Conservation (phyloP, 2,888 invertebrate species). For the Noctua comes region DNA sequence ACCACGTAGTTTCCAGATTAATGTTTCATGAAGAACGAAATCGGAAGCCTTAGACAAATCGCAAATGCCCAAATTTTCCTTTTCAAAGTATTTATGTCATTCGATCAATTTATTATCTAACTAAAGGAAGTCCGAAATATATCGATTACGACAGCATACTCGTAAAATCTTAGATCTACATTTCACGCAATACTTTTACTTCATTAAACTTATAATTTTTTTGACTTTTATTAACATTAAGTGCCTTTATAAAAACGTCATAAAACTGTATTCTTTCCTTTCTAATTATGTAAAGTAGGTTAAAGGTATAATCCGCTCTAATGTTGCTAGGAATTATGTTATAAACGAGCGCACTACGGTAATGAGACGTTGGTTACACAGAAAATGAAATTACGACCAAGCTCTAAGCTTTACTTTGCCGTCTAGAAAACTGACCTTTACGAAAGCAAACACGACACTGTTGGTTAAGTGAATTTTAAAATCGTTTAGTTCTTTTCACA, state of each 20-base stretch:
- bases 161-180: background rate
- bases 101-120: background rate
- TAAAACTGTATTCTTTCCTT: conserved; percentile 5
- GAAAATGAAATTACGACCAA: conserved; percentile 32
- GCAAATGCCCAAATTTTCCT: no score
- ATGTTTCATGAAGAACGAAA: background rate
- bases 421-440: background rate
- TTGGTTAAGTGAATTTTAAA: background rate
- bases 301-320: conserved; percentile 15
- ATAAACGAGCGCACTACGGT: background rate
- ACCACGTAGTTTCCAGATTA: background rate
- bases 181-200: background rate
- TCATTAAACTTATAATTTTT: background rate
- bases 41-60: background rate
- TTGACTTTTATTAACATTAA: background rate
- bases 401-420: background rate
- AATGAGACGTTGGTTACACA: background rate
- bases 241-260: background rate
- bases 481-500: background rate
- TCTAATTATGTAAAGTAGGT: conserved; percentile 29
- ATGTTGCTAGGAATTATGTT: background rate
- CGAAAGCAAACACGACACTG: background rate
- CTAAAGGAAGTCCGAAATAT: background rate
- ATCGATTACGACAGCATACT: background rate
- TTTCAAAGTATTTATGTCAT: background rate